Evolutionary conservation across 1,140 invertebrate species (phyloP), one percentile per base, ranked within the genome.

Genomic region (Drosophila eugracilis): DNA sequence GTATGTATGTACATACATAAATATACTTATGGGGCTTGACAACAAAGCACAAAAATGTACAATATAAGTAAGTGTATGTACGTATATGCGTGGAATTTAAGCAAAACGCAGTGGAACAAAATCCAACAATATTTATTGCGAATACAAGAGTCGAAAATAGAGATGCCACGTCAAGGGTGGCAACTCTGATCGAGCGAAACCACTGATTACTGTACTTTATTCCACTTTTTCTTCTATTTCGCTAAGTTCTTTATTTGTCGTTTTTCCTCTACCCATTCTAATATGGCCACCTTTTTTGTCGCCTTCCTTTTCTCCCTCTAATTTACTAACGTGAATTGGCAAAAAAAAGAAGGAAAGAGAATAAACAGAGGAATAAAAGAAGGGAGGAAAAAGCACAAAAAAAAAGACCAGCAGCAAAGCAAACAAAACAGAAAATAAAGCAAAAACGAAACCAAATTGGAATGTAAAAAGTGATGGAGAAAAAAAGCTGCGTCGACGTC

Each of bases 271-370:
- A 28, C 14, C 37, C 12, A 21, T 60, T 67, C 60, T 67, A 34
- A 28, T 10, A 60, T 45, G 30, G n/a, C n/a, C 36, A 17, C 59
- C 28, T 41, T 66, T 44, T 63, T 66, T 63, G 22, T 21, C 5
- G 22, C 36, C 24, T 48, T 15, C 39, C 10, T 34, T 32, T 19
- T 10, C 45, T 22, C 24, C 37, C 72, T 75, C 70, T 84, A 79
- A 79, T 85, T 84, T 79, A 79, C 58, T 62, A 78, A 67, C 72
- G 72, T 79, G 81, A 84, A 79, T 73, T 60, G 71, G 60, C 80
- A 73, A 78, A 66, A 42, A 14, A 21, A n/a, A 21, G 14, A 21
- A 17, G 3, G 15, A 5, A 75, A 75, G 49, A 55, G 24, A 69
- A 34, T 22, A 39, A 41, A 3, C 22, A 12, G 28, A 62, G 41